Conservation (phyloP, 2,797 vertebrate species). For the Florisuga fusca region DNA sequence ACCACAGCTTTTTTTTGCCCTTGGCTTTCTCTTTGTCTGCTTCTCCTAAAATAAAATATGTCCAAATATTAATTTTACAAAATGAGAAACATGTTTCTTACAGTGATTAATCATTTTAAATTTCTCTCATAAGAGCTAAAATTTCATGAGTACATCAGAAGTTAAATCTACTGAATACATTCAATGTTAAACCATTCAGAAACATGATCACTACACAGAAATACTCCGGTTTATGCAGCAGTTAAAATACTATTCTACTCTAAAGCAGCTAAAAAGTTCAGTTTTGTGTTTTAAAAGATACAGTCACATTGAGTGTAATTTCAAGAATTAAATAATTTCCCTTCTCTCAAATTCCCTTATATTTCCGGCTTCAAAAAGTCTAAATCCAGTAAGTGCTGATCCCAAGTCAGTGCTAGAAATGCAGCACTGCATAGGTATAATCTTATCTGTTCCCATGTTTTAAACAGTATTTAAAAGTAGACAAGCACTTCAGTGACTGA, state of each 20-base stretch:
- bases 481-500: neutral
- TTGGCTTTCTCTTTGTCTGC: slow-evolving; percentile 99
- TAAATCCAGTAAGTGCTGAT: neutral
- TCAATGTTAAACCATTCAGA: neutral
- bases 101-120: slow-evolving; percentile 71
- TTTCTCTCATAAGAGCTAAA: slow-evolving; percentile 58
- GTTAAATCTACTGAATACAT: slow-evolving; percentile 42
- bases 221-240: neutral
- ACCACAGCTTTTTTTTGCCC: slow-evolving; percentile 99
- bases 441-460: neutral
- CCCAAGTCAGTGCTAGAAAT: neutral
- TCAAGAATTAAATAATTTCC: neutral
- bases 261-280: neutral
- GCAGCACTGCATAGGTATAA: neutral
- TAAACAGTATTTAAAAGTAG: neutral
- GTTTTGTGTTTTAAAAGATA: neutral
- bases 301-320: neutral
- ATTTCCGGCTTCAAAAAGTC: neutral
- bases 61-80: slow-evolving; percentile 92
- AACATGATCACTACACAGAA: neutral
- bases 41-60: slow-evolving; percentile 98
- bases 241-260: slow-evolving; percentile 1
- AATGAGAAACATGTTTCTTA: slow-evolving; percentile 78
- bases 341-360: neutral
- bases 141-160: slow-evolving; percentile 53